These are phyloP conservation scores for Eristalis arbustorum DNA, from an alignment of 2,888 invertebrate genomes.

Conservation along the genomic window DNA sequence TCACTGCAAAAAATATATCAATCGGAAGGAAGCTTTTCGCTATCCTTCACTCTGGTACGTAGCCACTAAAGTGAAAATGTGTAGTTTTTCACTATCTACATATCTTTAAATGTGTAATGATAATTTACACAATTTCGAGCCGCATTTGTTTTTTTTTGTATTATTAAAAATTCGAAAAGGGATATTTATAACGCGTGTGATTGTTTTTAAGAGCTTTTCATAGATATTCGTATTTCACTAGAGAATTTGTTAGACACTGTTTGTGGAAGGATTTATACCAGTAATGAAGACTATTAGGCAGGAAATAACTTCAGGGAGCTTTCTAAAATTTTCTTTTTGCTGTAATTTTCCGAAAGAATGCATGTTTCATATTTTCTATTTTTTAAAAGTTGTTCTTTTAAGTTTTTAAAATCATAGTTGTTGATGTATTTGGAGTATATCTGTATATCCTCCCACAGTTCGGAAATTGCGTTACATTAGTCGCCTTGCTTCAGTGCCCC, in stretches of 20 bases:
- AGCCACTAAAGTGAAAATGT: conserved; percentile 8
- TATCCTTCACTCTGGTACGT: conserved; percentile 17
- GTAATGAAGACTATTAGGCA: conserved; percentile 46
- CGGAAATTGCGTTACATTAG: background rate
- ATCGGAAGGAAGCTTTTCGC: conserved; percentile 46
- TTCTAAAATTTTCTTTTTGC: conserved; percentile 67
- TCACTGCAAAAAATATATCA: conserved; percentile 35
- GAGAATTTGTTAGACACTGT: conserved; percentile 61
- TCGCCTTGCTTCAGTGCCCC: conserved; percentile 18
- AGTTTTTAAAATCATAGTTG: conserved; percentile 39
- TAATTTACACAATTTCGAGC: conserved; percentile 4
- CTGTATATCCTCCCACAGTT: background rate
- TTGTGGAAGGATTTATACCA: conserved; percentile 48
- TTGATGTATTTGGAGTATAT: conserved; percentile 9
- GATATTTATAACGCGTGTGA: conserved; percentile 13
- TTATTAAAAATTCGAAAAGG: conserved; percentile 22
- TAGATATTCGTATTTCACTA: conserved; percentile 1
- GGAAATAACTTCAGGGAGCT: conserved; percentile 54
- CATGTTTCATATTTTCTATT: conserved; percentile 67
- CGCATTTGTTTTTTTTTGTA: conserved; percentile 9
- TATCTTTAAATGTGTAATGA: background rate
- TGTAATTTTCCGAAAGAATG: conserved; percentile 70
- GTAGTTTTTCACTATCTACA: background rate
- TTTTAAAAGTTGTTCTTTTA: conserved; percentile 41
- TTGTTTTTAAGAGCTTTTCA: conserved; percentile 45